Percentiles rank a stretch among this genome's conserved stretches.
phyloP scores from a whole-genome alignment of 2,797 vertebrate genomes.

The Fundulus diaphanus region DNA sequence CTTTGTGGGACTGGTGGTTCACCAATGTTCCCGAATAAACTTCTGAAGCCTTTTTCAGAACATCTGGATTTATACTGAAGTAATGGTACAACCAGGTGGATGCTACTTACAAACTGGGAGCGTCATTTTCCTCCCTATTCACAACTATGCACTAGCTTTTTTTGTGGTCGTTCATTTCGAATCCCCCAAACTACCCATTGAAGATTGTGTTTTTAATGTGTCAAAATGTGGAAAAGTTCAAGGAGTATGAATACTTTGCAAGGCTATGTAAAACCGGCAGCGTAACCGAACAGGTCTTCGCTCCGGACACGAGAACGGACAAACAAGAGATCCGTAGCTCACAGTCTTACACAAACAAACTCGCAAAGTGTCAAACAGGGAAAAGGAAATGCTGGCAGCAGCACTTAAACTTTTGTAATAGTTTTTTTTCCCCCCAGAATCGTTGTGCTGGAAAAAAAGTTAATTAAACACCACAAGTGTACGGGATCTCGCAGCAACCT shows the following conservation, averaged over 20 bases:
- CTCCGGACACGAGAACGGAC: neutral
- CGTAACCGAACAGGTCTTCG: neutral
- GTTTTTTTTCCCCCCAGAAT: slow-evolving; percentile 66
- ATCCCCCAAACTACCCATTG: neutral
- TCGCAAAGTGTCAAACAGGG: slow-evolving; percentile 15
- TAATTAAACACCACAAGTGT: slow-evolving; percentile 69
- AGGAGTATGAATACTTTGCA: neutral
- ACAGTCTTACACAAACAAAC: slow-evolving; percentile 23
- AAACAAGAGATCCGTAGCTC: slow-evolving; percentile 1
- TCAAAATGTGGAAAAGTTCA: neutral
- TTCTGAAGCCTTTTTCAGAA: too few species aligned
- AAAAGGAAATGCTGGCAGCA: slow-evolving; percentile 31
- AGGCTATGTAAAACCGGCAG: neutral
- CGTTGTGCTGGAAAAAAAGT: slow-evolving; percentile 61
- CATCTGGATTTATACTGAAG: too few species aligned
- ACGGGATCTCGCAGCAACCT: slow-evolving; percentile 47
- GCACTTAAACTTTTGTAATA: slow-evolving; percentile 57
- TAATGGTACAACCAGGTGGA: too few species aligned
- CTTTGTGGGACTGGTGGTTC: too few species aligned
- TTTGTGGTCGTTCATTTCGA: neutral
- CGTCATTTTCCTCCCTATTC: neutral
- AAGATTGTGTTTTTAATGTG: neutral
- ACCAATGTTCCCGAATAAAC: too few species aligned
- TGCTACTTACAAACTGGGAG: neutral
- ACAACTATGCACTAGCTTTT: neutral